Evolutionary conservation across 1,140 invertebrate species (phyloP), one percentile per base, ranked within the genome.

Genomic region (Leptonema lineaticorne): DNA sequence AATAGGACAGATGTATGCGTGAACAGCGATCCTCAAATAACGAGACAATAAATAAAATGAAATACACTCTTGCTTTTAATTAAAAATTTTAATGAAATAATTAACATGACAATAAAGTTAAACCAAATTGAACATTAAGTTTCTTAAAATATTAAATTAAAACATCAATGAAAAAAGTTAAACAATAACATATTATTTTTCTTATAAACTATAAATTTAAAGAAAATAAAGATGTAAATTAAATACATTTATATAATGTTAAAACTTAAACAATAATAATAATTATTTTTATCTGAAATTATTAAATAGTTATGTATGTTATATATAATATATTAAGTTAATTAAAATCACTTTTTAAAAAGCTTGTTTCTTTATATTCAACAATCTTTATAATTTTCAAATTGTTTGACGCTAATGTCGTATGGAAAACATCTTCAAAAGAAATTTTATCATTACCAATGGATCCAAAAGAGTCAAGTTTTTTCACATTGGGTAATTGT

Each of bases 311-410:
- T n/a, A n/a, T n/a, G n/a, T n/a, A n/a, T n/a, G n/a, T n/a, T n/a
- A n/a, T n/a, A n/a, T n/a, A n/a, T n/a, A n/a, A n/a, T n/a, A n/a
- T n/a, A 26, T 24, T 7, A 24, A 53, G 27, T 53, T 16, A n/a
- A 20, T 59, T 16, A 33, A 33, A 18, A 33, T 1, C 16, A 33
- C 20, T 37, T 1, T 16, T 45, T 20, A 45, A 22, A 56, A 45
- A 26, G 20, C 22, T 50, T 26, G 59, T 63, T 14, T 64, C 27
- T n/a, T 22, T 53, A 41, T 53, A 53, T 24, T 22, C 50, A 26
- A 27, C 50, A 4, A 64, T 46, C 9, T 64, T n/a, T 1, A 50
- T 16, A 18, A 64, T 16, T 8, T 64, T 64, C 45, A 64, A 29
- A 1, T 46, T 46, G 18, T 64, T 53, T 27, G 18, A 16, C 20